Conservation (phyloP, 2,797 vertebrate genomes). For the Syngnathus rostellatus region DNA sequence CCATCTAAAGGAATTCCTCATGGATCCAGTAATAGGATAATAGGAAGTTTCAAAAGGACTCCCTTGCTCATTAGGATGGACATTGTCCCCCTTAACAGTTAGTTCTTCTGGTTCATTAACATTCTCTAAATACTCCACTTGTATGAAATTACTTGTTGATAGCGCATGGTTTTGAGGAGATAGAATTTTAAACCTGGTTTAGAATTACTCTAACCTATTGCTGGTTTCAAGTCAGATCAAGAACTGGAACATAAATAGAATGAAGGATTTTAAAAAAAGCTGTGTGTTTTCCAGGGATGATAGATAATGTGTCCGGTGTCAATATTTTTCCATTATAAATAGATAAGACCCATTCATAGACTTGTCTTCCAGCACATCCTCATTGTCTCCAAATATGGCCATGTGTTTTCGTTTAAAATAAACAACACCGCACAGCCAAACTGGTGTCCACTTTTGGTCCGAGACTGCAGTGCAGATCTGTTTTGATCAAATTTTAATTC, state of each 20-base stretch:
- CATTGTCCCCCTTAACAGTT: conserved; percentile 29
- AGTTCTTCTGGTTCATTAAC: conserved; percentile 15
- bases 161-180: conserved; percentile 4
- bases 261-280: too few species aligned
- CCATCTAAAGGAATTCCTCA: conserved; percentile 58
- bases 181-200: neutral
- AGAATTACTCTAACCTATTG: too few species aligned
- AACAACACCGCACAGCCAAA: neutral
- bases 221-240: too few species aligned
- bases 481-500: conserved; percentile 33
- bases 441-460: neutral
- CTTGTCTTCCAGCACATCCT: neutral
- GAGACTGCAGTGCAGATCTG: conserved; percentile 14
- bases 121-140: neutral
- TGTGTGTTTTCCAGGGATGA: too few species aligned
- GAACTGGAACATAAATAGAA: too few species aligned
- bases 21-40: conserved; percentile 49
- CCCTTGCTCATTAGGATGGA: conserved; percentile 15
- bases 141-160: conserved; percentile 16
- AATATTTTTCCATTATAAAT: neutral
- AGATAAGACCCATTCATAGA: neutral
- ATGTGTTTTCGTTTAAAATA: neutral
- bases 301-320: too few species aligned
- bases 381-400: neutral
- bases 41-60: conserved; percentile 27